Conservation (phyloP, 2,888 invertebrate genomes). For the Thyatira batis region DNA sequence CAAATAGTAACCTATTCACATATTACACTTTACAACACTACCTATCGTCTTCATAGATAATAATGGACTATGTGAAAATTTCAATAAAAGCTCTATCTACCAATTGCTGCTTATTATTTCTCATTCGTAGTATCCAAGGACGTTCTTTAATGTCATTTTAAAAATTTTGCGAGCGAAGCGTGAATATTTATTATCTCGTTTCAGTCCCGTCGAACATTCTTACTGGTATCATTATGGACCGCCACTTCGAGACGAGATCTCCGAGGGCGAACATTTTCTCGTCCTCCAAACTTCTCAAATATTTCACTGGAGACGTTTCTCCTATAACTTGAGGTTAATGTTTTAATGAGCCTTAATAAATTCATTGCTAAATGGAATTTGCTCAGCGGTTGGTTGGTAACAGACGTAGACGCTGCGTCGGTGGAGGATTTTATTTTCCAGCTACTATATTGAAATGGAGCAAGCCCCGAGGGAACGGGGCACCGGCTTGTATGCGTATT, state of each 20-base stretch:
- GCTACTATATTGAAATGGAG: not conserved
- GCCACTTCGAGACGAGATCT: conserved; percentile 38
- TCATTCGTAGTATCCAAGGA: conserved; percentile 31
- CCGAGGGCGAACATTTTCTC: conserved; percentile 30
- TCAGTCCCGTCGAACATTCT: conserved; percentile 37
- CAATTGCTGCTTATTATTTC: conserved; percentile 39
- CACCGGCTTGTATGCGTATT: conserved; percentile 46
- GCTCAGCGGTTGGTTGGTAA: conserved; percentile 14
- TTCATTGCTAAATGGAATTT: conserved; percentile 9
- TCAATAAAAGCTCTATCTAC: not conserved
- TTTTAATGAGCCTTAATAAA: conserved; percentile 3
- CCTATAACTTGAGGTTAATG: conserved; percentile 18
- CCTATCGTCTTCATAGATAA: no score
- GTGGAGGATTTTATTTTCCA: not conserved
- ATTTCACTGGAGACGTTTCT: conserved; percentile 17
- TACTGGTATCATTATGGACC: conserved; percentile 42
- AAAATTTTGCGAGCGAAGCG: conserved; percentile 32
- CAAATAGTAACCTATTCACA: no score
- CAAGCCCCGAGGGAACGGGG: conserved; percentile 14
- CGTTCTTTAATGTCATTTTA: conserved; percentile 31
- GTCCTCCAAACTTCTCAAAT: conserved; percentile 32
- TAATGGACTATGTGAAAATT: not conserved
- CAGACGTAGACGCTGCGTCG: conserved; percentile 3
- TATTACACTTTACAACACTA: no score
- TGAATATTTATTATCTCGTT: conserved; percentile 48